These are phyloP conservation scores for Lithosia quadra DNA, from an alignment of 2,888 invertebrate genomes.

Conservation along the genomic window DNA sequence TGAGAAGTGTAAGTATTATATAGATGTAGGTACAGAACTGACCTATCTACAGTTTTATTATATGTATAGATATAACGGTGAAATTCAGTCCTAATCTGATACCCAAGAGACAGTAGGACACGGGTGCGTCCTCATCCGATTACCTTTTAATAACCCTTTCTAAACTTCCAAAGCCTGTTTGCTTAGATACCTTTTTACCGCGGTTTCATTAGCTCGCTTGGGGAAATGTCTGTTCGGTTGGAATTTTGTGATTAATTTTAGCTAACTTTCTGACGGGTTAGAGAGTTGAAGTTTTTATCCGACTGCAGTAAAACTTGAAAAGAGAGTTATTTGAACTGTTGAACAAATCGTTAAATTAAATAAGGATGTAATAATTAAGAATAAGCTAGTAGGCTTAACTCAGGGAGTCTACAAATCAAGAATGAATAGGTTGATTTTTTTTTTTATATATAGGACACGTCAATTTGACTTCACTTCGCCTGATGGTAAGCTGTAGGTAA, in stretches of 20 bases:
- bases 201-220: neutral
- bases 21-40: no score
- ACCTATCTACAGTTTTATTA: no score
- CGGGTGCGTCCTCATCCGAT: neutral
- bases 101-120: neutral
- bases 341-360: neutral
- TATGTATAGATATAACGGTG: neutral
- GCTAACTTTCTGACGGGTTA: neutral
- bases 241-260: conserved; percentile 2
- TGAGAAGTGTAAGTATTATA: no score
- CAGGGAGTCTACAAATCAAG: no score
- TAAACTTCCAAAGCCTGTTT: neutral
- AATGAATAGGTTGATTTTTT: no score
- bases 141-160: conserved; percentile 1
- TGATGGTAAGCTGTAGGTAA: no score
- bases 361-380: no score
- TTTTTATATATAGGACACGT: no score
- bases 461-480: no score
- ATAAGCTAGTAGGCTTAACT: no score
- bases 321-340: neutral
- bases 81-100: neutral
- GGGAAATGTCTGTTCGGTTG: neutral
- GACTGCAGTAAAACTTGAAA: neutral
- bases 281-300: neutral
- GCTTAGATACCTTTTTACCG: conserved; percentile 3